Evolutionary conservation across 2,113 vertebrate genomes (phyloP).

Genomic region (Pandion haliaetus): DNA sequence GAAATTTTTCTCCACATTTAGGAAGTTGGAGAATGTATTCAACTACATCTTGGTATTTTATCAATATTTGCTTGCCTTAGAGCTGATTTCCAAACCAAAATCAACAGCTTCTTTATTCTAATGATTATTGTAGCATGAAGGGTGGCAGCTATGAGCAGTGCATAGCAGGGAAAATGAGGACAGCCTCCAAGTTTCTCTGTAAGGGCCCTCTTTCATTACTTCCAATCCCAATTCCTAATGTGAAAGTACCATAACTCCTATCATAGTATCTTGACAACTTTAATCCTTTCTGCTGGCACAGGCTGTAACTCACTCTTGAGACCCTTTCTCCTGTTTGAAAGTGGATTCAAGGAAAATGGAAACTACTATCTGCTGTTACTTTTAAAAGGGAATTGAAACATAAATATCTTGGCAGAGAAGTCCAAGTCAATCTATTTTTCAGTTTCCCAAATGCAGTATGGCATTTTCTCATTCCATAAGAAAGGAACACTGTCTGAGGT

Average conservation of each 20-base stretch:
- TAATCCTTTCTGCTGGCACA: background rate
- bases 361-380: conserved; percentile 17
- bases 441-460: background rate
- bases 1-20: background rate
- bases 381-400: conserved; percentile 16
- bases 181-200: background rate
- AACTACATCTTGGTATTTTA: background rate
- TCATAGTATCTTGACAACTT: background rate
- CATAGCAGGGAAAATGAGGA: background rate
- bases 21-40: background rate
- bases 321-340: background rate
- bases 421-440: background rate
- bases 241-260: background rate
- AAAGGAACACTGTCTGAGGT: conserved; percentile 17
- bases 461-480: conserved; percentile 7
- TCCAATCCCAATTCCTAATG: background rate
- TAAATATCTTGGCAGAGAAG: background rate
- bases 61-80: background rate
- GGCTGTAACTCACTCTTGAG: background rate
- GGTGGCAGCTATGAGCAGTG: background rate
- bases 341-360: background rate
- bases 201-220: background rate
- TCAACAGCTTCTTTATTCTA: background rate
- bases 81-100: background rate
- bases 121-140: background rate